A percentile compares a stretch with the other conserved stretches of the same genome.
These are phyloP conservation scores for Drosophila eugracilis DNA, from an alignment of 1,140 invertebrate genomes.

Conservation along the genomic window DNA sequence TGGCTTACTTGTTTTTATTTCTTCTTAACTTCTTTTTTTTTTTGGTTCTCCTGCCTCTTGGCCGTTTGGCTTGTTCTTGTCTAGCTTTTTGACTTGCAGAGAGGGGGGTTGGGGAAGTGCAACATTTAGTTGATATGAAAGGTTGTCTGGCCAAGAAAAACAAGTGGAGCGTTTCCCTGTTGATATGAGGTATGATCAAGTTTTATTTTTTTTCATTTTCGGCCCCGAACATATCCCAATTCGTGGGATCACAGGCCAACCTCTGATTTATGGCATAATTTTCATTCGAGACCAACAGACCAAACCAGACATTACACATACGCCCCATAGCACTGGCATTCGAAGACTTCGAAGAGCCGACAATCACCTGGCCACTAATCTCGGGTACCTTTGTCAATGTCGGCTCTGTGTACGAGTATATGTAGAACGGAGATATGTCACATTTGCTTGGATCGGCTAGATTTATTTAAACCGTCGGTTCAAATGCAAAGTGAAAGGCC, in stretches of 20 bases:
- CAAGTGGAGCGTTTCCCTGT: conserved; percentile 43
- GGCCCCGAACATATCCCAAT: conserved; percentile 8
- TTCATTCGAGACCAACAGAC: too few relatives aligned
- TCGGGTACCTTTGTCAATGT: conserved; percentile 72
- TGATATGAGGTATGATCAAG: conserved; percentile 37
- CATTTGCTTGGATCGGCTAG: conserved; percentile 50
- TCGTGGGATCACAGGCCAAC: conserved; percentile 30
- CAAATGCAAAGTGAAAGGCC: conserved; percentile 82
- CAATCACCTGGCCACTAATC: conserved; percentile 55
- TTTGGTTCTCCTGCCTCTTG: conserved; percentile 26
- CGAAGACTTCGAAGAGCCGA: conserved; percentile 36
- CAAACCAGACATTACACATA: conserved; percentile 37
- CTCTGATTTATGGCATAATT: conserved; percentile 48
- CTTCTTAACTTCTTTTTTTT: conserved; percentile 1
- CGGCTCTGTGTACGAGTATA: conserved; percentile 37
- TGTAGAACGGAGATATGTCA: conserved; percentile 77
- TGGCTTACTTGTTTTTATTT: conserved; percentile 18
- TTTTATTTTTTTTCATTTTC: too few relatives aligned
- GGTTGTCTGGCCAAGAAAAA: conserved; percentile 31
- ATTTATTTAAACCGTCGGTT: conserved; percentile 64
- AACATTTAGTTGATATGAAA: conserved; percentile 57
- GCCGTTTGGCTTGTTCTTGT: conserved; percentile 35
- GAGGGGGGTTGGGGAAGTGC: conserved; percentile 38
- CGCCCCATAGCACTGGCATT: conserved; percentile 31
- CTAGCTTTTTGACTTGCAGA: conserved; percentile 38